Percentiles rank a stretch among this genome's conserved stretches.
Evolutionary conservation across 2,113 vertebrate species (phyloP).

Genomic region (Arizona elegans): DNA sequence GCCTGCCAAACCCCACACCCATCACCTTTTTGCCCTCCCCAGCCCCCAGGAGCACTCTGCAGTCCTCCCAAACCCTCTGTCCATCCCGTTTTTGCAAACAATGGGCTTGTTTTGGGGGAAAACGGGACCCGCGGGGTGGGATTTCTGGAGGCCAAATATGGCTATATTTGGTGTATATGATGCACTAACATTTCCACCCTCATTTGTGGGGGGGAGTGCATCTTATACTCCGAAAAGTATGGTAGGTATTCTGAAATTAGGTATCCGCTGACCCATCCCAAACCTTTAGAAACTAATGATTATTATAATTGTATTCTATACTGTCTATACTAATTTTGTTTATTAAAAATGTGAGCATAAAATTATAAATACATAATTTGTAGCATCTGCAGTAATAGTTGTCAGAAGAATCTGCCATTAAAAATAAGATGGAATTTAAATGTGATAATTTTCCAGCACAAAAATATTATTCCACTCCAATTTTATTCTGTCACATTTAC

Average conservation of each 20-base stretch:
- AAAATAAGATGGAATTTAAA: neutral
- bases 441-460: neutral
- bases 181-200: too few relatives aligned
- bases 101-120: too few relatives aligned
- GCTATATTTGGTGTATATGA: too few relatives aligned
- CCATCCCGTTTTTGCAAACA: too few relatives aligned
- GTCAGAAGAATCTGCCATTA: neutral
- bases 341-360: neutral
- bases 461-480: neutral
- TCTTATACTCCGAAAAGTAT: neutral
- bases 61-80: too few relatives aligned
- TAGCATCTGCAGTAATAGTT: neutral
- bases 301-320: neutral
- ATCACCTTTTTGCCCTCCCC: too few relatives aligned
- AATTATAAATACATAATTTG: neutral
- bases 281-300: neutral
- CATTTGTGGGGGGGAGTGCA: too few relatives aligned
- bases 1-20: too few relatives aligned
- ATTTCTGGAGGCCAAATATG: too few relatives aligned
- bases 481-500: neutral
- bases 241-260: neutral
- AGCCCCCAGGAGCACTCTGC: too few relatives aligned
- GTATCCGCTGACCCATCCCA: neutral
- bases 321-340: neutral
- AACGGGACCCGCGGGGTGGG: too few relatives aligned